Evolutionary conservation across 2,797 vertebrate species (phyloP).

Genomic region (Pseudochaenichthys georgianus): DNA sequence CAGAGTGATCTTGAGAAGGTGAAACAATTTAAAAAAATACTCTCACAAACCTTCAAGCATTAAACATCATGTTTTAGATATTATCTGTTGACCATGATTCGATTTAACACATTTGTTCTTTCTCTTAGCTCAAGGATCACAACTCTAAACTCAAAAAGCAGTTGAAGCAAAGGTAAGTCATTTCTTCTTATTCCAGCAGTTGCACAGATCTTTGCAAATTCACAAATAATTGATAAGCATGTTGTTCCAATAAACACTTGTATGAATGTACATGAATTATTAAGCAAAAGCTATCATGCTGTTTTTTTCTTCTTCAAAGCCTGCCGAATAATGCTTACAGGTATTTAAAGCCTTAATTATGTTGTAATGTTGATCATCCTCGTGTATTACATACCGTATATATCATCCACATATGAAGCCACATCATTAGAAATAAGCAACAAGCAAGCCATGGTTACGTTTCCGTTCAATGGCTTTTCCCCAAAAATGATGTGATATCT

Average conservation of each 20-base stretch:
- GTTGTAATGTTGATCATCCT: conserved; percentile 71
- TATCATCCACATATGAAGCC: not conserved
- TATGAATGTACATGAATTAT: conserved; percentile 9
- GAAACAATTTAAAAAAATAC: not conserved
- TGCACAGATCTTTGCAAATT: not conserved
- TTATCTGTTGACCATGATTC: not conserved
- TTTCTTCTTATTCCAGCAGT: not conserved
- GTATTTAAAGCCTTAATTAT: conserved; percentile 82
- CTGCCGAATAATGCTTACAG: conserved; percentile 92
- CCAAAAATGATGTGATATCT: not conserved
- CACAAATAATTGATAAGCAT: not conserved
- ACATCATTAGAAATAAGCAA: not conserved
- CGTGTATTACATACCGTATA: conserved; percentile 1
- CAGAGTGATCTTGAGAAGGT: conserved; percentile 85
- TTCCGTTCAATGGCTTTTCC: not conserved
- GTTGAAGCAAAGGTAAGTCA: conserved; percentile 93
- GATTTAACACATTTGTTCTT: not conserved
- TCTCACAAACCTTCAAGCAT: not conserved
- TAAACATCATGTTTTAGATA: not conserved
- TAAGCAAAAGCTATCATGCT: conserved; percentile 27
- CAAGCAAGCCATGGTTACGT: not conserved
- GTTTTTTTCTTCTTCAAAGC: conserved; percentile 83
- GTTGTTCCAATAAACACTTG: conserved; percentile 6
- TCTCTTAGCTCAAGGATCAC: conserved; percentile 90
- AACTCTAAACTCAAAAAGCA: conserved; percentile 91